A percentile compares a stretch with the other conserved stretches of the same genome.
Conservation (phyloP, 2,797 vertebrate species). For the Acipenser oxyrinchus region DNA sequence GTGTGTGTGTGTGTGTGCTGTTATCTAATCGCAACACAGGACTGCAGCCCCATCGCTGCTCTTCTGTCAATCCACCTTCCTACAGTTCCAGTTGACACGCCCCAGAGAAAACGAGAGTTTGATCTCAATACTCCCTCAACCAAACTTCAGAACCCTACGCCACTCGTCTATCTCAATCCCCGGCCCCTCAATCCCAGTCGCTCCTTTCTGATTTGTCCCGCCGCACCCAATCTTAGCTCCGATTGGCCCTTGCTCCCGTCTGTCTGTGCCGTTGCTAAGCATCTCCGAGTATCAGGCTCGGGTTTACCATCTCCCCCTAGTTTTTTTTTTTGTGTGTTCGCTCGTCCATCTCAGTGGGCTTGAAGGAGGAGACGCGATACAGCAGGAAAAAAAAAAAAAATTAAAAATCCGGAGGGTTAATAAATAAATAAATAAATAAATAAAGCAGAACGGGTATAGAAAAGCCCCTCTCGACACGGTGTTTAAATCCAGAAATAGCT, state of each 20-base stretch:
- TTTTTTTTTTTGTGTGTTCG: background rate
- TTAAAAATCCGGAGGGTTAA: constrained; percentile 26
- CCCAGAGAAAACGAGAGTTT: constrained; percentile 29
- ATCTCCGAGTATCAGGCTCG: constrained; percentile 39
- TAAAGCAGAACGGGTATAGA: too few species aligned
- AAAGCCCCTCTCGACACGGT: background rate
- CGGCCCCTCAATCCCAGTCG: constrained; percentile 12
- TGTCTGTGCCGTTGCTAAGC: constrained; percentile 33
- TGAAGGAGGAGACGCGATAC: constrained; percentile 52
- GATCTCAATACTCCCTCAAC: constrained; percentile 34
- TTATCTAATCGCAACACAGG: too few species aligned
- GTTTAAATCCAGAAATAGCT: background rate
- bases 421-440: background rate
- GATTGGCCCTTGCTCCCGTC: constrained; percentile 40
- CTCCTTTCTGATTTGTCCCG: constrained; percentile 6
- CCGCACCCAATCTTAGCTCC: constrained; percentile 13
- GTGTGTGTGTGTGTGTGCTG: too few species aligned
- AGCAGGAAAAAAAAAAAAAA: constrained; percentile 35
- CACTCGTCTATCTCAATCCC: constrained; percentile 19
- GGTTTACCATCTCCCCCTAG: constrained; percentile 19
- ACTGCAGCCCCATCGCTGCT: too few species aligned
- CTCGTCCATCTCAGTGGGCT: constrained; percentile 38
- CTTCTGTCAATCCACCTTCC: too few species aligned
- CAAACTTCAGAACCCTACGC: constrained; percentile 39
- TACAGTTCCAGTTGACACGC: constrained; percentile 32